Conservation (phyloP, 2,888 invertebrate species). For the Erebia palarica region DNA sequence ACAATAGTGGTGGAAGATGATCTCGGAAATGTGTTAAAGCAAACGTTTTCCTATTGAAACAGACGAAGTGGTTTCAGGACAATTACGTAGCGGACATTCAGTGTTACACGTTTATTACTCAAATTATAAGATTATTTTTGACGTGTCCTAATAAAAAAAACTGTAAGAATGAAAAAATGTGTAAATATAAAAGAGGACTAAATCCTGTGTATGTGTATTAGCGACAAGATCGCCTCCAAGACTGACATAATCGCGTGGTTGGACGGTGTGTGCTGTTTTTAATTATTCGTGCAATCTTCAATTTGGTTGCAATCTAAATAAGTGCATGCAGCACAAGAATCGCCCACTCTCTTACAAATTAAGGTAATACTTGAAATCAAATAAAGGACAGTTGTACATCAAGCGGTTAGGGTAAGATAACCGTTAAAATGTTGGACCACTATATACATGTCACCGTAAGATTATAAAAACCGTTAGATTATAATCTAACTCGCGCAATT, state of each 20-base stretch:
- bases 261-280: conserved; percentile 8
- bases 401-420: too few relatives aligned
- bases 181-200: conserved; percentile 16
- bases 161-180: not conserved
- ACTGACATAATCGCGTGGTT: conserved; percentile 21
- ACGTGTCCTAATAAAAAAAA: not conserved
- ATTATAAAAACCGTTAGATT: too few relatives aligned
- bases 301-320: not conserved
- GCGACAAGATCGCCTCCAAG: conserved; percentile 16
- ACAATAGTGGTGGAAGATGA: conserved; percentile 86
- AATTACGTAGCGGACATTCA: conserved; percentile 19
- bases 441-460: too few relatives aligned
- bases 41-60: conserved; percentile 80
- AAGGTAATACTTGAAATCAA: not conserved
- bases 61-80: conserved; percentile 2
- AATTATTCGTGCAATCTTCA: conserved; percentile 5
- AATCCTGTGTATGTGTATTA: not conserved
- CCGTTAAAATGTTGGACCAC: too few relatives aligned
- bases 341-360: not conserved
- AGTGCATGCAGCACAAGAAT: not conserved
- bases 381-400: too few relatives aligned
- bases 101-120: conserved; percentile 5
- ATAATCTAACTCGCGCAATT: too few relatives aligned
- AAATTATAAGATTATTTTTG: conserved; percentile 17
- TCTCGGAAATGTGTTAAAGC: conserved; percentile 85